phyloP scores from a whole-genome alignment of 2,797 vertebrate genomes.

The Picus viridis region DNA sequence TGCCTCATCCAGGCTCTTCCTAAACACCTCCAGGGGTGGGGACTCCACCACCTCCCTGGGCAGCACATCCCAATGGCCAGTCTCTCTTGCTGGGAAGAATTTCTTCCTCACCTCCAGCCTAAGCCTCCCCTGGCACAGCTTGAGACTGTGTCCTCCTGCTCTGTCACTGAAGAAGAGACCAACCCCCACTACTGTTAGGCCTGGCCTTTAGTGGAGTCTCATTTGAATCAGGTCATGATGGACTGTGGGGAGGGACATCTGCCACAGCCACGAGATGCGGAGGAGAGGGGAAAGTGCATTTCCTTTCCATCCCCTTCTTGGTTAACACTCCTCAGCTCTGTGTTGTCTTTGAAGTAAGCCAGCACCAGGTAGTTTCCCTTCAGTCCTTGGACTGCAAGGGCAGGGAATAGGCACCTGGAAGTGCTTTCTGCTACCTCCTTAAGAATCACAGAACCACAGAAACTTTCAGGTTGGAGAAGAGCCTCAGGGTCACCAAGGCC shows the following conservation, averaged over 20 bases:
- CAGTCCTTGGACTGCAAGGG: not conserved
- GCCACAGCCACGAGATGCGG: not conserved
- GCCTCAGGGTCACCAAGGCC: no score
- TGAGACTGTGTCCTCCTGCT: no score
- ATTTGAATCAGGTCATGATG: not conserved
- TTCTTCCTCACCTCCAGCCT: no score
- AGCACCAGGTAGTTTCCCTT: not conserved
- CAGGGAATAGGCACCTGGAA: not conserved
- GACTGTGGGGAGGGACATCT: not conserved
- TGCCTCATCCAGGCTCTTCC: no score
- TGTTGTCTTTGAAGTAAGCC: not conserved
- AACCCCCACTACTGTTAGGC: not conserved
- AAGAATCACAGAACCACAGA: no score
- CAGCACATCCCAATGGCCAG: no score
- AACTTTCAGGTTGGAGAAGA: no score
- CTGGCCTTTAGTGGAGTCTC: not conserved
- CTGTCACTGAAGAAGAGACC: no score
- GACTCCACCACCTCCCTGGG: no score
- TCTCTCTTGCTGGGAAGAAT: no score
- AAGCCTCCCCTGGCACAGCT: no score
- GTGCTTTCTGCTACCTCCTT: not conserved
- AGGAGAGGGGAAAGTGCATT: not conserved
- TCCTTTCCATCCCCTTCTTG: not conserved
- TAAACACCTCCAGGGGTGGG: no score
- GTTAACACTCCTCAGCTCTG: not conserved